phyloP scores from a whole-genome alignment of 2,888 invertebrate species.

The Cerastis leucographa region DNA sequence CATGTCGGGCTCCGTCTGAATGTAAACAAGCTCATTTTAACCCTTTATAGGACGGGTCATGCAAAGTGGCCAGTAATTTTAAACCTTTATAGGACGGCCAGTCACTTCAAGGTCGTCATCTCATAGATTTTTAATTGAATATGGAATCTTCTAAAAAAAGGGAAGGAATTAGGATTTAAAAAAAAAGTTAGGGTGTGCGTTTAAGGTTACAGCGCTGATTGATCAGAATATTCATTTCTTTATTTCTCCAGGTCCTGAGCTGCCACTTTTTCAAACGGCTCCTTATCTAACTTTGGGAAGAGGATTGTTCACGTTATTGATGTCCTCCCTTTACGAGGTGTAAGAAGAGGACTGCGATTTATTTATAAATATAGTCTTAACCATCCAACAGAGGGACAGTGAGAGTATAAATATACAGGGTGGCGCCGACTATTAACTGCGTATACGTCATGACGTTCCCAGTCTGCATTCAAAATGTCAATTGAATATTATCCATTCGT shows the following conservation, averaged over 20 bases:
- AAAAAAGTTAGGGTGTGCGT: no score
- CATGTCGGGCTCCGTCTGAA: conserved; percentile 96
- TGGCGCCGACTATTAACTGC: no score
- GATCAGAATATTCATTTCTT: background rate
- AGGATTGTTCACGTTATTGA: background rate
- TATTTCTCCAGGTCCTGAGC: background rate
- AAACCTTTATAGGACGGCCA: no score
- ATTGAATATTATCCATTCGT: no score
- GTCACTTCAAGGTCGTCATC: no score
- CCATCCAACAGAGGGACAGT: background rate
- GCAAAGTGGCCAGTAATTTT: no score
- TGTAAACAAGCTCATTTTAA: background rate
- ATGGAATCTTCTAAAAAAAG: no score
- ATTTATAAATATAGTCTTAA: background rate
- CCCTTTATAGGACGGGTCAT: no score
- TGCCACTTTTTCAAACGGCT: background rate
- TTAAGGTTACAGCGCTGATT: background rate
- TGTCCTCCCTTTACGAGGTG: background rate
- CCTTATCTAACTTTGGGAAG: background rate
- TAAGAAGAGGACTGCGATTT: background rate
- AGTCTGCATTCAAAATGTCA: no score
- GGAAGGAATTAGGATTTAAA: no score
- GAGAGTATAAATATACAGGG: background rate
- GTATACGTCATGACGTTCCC: no score
- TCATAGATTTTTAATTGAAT: no score